These are phyloP conservation scores for Plagodis dolabraria DNA, from an alignment of 2,888 invertebrate genomes.

Conservation along the genomic window DNA sequence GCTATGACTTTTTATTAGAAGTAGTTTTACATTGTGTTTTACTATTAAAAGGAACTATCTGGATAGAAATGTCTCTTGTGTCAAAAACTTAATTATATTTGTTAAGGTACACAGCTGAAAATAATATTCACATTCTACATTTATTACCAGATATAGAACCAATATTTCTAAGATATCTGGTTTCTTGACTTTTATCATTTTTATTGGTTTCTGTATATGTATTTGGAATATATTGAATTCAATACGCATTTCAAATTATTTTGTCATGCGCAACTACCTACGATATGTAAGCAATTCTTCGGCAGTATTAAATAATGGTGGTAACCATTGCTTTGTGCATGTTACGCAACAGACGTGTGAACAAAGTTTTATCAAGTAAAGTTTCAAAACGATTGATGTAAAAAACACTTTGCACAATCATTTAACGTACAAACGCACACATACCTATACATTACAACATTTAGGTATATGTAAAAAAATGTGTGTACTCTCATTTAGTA, in stretches of 20 bases:
- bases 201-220: neutral
- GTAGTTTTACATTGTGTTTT: no score
- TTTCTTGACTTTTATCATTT: neutral
- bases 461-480: no score
- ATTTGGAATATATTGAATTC: neutral
- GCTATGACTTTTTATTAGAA: no score
- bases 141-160: neutral
- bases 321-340: neutral
- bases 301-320: neutral
- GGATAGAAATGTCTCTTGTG: no score
- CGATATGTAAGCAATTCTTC: neutral
- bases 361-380: slow-evolving; percentile 32
- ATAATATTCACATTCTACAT: neutral
- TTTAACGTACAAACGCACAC: neutral
- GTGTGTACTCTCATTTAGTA: no score
- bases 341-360: slow-evolving; percentile 8
- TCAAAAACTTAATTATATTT: no score
- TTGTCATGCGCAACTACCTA: neutral
- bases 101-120: neutral
- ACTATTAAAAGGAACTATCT: no score
- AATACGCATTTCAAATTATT: neutral
- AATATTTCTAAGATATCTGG: neutral
- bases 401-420: slow-evolving; percentile 30
- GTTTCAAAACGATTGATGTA: slow-evolving; percentile 41
- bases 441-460: no score